phyloP scores from a whole-genome alignment of 1,140 invertebrate species.

The Drosophila simulans region DNA sequence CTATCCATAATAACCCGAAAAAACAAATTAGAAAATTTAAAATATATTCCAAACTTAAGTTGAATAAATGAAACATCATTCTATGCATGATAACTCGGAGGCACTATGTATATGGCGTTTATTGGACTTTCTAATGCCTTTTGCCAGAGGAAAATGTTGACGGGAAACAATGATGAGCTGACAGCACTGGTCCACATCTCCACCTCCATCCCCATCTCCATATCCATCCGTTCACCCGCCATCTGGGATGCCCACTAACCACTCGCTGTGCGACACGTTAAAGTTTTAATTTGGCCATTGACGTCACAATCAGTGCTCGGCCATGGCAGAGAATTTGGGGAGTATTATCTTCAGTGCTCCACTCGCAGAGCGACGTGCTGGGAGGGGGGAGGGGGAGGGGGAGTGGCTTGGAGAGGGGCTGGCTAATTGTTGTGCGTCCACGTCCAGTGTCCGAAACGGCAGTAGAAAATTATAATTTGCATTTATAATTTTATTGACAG shows the following conservation, averaged over 20 bases:
- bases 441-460: conserved; percentile 54
- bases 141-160: background rate
- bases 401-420: conserved; percentile 1
- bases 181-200: conserved; percentile 24
- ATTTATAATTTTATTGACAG: conserved; percentile 83
- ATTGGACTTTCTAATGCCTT: background rate
- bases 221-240: conserved; percentile 3
- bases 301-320: conserved; percentile 70
- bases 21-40: background rate
- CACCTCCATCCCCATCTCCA: background rate
- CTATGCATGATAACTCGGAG: too few relatives aligned
- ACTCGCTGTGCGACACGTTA: conserved; percentile 66
- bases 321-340: conserved; percentile 21
- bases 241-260: conserved; percentile 21
- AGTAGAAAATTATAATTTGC: conserved; percentile 83
- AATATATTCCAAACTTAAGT: too few relatives aligned
- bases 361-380: conserved; percentile 23
- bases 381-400: background rate
- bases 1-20: background rate
- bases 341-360: conserved; percentile 61
- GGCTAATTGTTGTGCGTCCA: conserved; percentile 69
- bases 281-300: conserved; percentile 78
- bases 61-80: too few relatives aligned
- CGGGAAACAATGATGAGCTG: conserved; percentile 17
- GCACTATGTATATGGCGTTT: background rate